A percentile compares a stretch with the other conserved stretches of the same genome.
phyloP scores from a whole-genome alignment of 2,888 invertebrate species.

The Siphlonurus alternatus region DNA sequence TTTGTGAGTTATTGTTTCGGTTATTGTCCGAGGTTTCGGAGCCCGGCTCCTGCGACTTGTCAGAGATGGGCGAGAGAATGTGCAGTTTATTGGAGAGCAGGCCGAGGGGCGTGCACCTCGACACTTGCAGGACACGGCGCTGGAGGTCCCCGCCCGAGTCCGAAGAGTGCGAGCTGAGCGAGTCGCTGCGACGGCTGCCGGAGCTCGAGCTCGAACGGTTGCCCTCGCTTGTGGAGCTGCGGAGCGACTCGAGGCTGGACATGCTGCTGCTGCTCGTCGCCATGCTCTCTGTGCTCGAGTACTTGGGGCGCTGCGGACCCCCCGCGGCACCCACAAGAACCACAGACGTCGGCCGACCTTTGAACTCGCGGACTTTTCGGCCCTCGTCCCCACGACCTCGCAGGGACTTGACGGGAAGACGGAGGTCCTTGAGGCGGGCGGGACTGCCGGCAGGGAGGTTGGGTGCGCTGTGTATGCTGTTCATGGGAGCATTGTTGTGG shows the following conservation, averaged over 20 bases:
- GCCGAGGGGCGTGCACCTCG: not conserved
- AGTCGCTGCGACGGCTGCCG: constrained; percentile 66
- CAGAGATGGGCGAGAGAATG: constrained; percentile 76
- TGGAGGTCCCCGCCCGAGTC: constrained; percentile 35
- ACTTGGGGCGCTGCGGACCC: constrained; percentile 39
- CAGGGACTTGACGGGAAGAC: constrained; percentile 52
- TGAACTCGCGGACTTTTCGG: constrained; percentile 44
- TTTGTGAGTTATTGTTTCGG: constrained; percentile 56
- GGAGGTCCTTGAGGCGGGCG: constrained; percentile 50
- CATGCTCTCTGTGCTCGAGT: constrained; percentile 73
- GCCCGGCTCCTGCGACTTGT: constrained; percentile 73
- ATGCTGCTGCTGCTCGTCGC: constrained; percentile 67
- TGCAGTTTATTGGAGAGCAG: constrained; percentile 48
- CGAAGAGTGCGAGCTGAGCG: constrained; percentile 71
- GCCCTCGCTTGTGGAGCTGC: constrained; percentile 75
- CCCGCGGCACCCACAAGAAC: constrained; percentile 31
- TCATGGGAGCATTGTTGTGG: constrained; percentile 47
- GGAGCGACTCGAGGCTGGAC: constrained; percentile 72
- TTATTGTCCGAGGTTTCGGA: constrained; percentile 71
- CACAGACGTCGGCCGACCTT: constrained; percentile 19
- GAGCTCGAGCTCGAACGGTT: constrained; percentile 73
- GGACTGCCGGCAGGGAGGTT: constrained; percentile 52
- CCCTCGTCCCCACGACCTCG: constrained; percentile 45
- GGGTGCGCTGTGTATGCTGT: constrained; percentile 65
- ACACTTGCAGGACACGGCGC: not conserved